Conservation (phyloP, 1,140 invertebrate genomes). For the Tribolium castaneum region DNA sequence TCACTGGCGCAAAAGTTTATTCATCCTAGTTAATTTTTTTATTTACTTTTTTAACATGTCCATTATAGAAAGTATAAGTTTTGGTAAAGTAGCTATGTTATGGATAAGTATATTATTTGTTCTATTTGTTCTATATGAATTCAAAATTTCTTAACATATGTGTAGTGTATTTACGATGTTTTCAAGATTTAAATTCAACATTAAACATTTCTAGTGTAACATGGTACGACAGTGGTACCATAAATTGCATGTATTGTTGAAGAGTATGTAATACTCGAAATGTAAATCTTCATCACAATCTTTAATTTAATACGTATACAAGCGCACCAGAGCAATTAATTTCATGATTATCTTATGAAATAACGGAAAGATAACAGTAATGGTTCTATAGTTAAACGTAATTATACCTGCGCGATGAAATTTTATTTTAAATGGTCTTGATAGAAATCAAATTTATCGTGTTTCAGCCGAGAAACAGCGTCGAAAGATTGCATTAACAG, state of each 20-base stretch:
- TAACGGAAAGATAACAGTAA: constrained; percentile 40
- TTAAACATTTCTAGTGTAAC: background rate
- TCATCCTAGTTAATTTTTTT: too few relatives aligned
- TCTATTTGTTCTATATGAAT: too few relatives aligned
- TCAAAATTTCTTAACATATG: too few relatives aligned
- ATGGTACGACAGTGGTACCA: background rate
- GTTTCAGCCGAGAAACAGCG: background rate
- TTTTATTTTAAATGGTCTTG: background rate
- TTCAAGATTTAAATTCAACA: too few relatives aligned
- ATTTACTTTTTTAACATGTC: too few relatives aligned
- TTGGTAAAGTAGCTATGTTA: too few relatives aligned
- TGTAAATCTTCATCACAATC: background rate
- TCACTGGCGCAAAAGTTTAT: too few relatives aligned
- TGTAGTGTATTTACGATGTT: too few relatives aligned
- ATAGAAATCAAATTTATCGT: background rate
- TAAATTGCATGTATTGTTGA: background rate
- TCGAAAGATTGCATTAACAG: background rate
- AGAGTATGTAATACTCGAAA: background rate
- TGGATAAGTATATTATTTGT: too few relatives aligned
- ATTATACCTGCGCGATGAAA: background rate
- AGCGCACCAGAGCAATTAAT: background rate
- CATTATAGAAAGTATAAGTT: too few relatives aligned
- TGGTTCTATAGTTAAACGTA: background rate
- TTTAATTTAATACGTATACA: background rate
- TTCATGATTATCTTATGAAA: constrained; percentile 32